Conservation (phyloP, 2,888 invertebrate species). For the Amblyteles armatorius region DNA sequence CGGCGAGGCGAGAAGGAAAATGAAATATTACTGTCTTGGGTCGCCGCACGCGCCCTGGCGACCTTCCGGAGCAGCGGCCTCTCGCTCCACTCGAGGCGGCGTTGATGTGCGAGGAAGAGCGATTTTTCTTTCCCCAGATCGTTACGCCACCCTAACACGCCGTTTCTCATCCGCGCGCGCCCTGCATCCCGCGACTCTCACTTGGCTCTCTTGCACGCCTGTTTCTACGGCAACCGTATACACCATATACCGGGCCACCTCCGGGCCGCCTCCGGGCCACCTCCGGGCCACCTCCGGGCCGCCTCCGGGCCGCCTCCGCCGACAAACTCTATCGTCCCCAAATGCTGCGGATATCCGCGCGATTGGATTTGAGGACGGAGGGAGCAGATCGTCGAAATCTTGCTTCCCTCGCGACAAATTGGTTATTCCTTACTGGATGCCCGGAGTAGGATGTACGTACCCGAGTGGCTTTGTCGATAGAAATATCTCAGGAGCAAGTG, state of each 20-base stretch:
- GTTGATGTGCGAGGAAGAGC: conserved; percentile 38
- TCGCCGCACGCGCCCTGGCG: conserved; percentile 39
- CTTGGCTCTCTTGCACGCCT: conserved; percentile 16
- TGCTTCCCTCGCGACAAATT: conserved; percentile 66
- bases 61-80: conserved; percentile 28
- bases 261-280: not conserved
- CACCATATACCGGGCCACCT: not conserved
- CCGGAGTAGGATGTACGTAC: not conserved
- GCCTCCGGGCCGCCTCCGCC: conserved; percentile 3
- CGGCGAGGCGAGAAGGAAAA: conserved; percentile 38
- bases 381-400: conserved; percentile 63
- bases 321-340: conserved; percentile 49
- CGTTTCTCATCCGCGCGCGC: conserved; percentile 28
- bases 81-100: not conserved
- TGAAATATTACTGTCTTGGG: conserved; percentile 53
- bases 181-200: not conserved
- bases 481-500: conserved; percentile 10
- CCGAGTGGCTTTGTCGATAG: conserved; percentile 11
- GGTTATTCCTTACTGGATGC: conserved; percentile 50
- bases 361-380: conserved; percentile 58
- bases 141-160: conserved; percentile 51
- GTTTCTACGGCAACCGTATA: conserved; percentile 8
- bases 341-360: conserved; percentile 69
- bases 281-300: not conserved
- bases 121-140: conserved; percentile 60